A percentile compares a stretch with the other conserved stretches of the same genome.
Conservation (phyloP, 2,113 vertebrate genomes). For the Paedocypris sp. region DNA sequence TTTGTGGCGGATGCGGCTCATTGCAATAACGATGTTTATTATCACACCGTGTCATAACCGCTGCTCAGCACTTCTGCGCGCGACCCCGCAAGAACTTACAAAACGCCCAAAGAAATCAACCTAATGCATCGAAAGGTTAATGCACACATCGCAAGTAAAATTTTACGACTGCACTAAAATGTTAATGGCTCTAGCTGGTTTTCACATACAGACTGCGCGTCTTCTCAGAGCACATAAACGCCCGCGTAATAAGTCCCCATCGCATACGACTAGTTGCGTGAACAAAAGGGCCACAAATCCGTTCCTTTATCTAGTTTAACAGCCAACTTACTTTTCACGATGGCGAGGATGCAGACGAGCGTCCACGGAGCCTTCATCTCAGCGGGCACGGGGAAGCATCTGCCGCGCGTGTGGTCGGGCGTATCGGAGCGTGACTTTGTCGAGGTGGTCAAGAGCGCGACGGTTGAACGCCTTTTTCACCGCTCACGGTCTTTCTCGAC, state of each 20-base stretch:
- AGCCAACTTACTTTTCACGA: constrained; percentile 60
- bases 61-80: constrained; percentile 7
- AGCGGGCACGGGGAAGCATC: constrained; percentile 23
- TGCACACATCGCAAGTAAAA: neutral
- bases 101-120: neutral
- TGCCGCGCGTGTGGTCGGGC: constrained; percentile 14
- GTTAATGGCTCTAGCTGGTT: neutral
- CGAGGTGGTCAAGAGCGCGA: neutral
- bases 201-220: neutral
- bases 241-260: neutral
- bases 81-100: neutral
- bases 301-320: neutral
- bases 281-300: neutral
- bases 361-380: constrained; percentile 48
- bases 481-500: constrained; percentile 13
- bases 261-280: neutral
- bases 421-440: neutral
- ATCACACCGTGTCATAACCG: neutral
- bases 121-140: neutral
- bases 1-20: neutral
- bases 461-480: neutral
- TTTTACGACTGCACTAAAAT: neutral
- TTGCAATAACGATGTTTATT: constrained; percentile 9
- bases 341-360: constrained; percentile 57
- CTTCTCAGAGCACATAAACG: neutral